phyloP scores from a whole-genome alignment of 2,888 invertebrate genomes.

The Ernsta delagoae region DNA sequence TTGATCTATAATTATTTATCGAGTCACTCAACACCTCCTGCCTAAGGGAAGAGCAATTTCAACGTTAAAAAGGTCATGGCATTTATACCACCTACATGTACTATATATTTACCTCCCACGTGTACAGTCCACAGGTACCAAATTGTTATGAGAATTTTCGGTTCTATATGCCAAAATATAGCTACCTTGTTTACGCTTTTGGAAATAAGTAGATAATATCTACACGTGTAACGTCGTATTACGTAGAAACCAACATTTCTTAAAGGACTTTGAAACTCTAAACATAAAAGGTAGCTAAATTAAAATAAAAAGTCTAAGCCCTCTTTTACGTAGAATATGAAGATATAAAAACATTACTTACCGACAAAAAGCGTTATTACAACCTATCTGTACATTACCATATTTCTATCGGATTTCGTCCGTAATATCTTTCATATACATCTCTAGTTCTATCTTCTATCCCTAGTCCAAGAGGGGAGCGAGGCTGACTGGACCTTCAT shows the following conservation, averaged over 20 bases:
- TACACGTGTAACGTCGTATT: too few species aligned
- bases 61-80: conserved; percentile 41
- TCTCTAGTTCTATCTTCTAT: conserved; percentile 12
- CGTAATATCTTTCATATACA: conserved; percentile 41
- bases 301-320: too few species aligned
- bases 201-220: too few species aligned
- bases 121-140: not conserved
- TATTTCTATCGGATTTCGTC: conserved; percentile 36
- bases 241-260: not conserved
- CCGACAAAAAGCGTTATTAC: conserved; percentile 33
- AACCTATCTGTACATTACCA: conserved; percentile 23
- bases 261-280: too few species aligned
- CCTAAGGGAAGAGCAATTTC: not conserved
- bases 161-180: not conserved
- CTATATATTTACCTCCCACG: conserved; percentile 3
- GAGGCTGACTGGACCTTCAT: conserved; percentile 64
- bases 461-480: conserved; percentile 52
- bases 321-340: too few species aligned
- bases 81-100: conserved; percentile 28
- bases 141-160: not conserved
- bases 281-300: too few species aligned
- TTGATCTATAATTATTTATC: conserved; percentile 1
- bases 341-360: conserved; percentile 13
- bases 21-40: conserved; percentile 1
- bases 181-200: not conserved